A percentile compares a stretch with the other conserved stretches of the same genome.
phyloP scores from a whole-genome alignment of 2,888 invertebrate genomes.

The Erynnis tages region DNA sequence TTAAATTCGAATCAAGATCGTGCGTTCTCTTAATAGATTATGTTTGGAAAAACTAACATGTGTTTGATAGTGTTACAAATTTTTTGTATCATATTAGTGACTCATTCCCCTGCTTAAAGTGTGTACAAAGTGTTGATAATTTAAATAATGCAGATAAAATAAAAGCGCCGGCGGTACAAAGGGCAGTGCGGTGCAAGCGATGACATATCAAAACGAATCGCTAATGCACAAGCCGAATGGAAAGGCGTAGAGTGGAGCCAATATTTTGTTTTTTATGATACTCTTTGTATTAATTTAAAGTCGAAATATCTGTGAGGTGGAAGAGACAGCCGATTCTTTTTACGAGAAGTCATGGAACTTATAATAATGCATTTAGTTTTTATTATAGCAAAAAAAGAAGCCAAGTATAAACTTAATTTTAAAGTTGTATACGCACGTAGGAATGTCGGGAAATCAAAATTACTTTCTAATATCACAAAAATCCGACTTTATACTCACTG shows the following conservation, averaged over 20 bases:
- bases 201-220: conserved; percentile 77
- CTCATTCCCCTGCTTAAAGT: conserved; percentile 30
- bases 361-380: no score
- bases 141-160: conserved; percentile 61
- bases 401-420: no score
- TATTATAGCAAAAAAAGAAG: no score
- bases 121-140: conserved; percentile 55
- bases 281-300: not conserved
- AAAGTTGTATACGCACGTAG: no score
- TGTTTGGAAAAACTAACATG: conserved; percentile 12
- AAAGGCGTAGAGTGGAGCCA: conserved; percentile 4
- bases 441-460: no score
- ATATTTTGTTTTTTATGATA: not conserved
- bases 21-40: conserved; percentile 3
- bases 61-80: conserved; percentile 6
- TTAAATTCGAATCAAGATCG: not conserved
- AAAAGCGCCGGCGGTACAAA: conserved; percentile 53
- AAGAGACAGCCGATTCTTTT: no score
- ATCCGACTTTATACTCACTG: no score
- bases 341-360: no score
- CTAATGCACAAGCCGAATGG: conserved; percentile 53
- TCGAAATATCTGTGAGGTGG: not conserved
- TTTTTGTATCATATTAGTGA: conserved; percentile 12
- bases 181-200: conserved; percentile 53
- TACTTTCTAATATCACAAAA: no score